These are phyloP conservation scores for Drosophila lacertosa DNA, from an alignment of 1,140 invertebrate species.

Conservation along the genomic window DNA sequence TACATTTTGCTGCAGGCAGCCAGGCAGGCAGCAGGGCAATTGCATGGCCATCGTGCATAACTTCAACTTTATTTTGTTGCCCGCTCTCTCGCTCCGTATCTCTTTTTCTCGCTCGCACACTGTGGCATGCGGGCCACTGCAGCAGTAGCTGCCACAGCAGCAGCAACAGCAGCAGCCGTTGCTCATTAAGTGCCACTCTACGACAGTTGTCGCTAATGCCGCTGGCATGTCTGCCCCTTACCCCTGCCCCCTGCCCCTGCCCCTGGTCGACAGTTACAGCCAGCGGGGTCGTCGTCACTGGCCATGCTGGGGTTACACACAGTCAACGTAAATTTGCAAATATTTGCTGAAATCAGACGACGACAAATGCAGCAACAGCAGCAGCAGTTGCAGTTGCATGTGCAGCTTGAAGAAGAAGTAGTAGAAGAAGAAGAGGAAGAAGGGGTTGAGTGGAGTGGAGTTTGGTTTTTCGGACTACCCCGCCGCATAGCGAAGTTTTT, in stretches of 20 bases:
- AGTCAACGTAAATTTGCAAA: slow-evolving; percentile 80
- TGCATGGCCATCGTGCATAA: slow-evolving; percentile 79
- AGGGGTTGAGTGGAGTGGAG: slow-evolving; percentile 19
- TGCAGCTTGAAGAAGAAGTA: slow-evolving; percentile 2
- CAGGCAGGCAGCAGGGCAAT: slow-evolving; percentile 55
- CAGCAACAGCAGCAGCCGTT: slow-evolving; percentile 59
- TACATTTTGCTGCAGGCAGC: slow-evolving; percentile 61
- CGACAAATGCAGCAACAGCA: slow-evolving; percentile 51
- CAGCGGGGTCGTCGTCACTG: slow-evolving; percentile 57
- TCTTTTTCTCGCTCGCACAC: slow-evolving; percentile 38
- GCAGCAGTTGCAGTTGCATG: slow-evolving; percentile 38
- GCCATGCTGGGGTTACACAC: slow-evolving; percentile 58
- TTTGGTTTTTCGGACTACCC: slow-evolving; percentile 54
- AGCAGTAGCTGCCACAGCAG: slow-evolving; percentile 34
- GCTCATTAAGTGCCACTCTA: slow-evolving; percentile 81
- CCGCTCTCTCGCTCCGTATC: slow-evolving; percentile 26
- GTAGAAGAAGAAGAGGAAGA: neutral
- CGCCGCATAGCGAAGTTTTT: slow-evolving; percentile 42
- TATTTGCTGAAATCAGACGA: slow-evolving; percentile 77
- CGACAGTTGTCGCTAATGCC: slow-evolving; percentile 80
- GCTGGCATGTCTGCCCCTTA: slow-evolving; percentile 39
- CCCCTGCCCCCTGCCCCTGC: neutral
- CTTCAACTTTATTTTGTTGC: slow-evolving; percentile 71
- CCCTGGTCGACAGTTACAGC: slow-evolving; percentile 6
- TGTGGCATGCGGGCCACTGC: slow-evolving; percentile 76